Conservation (phyloP, 2,888 invertebrate species). For the Scaeva pyrastri region DNA sequence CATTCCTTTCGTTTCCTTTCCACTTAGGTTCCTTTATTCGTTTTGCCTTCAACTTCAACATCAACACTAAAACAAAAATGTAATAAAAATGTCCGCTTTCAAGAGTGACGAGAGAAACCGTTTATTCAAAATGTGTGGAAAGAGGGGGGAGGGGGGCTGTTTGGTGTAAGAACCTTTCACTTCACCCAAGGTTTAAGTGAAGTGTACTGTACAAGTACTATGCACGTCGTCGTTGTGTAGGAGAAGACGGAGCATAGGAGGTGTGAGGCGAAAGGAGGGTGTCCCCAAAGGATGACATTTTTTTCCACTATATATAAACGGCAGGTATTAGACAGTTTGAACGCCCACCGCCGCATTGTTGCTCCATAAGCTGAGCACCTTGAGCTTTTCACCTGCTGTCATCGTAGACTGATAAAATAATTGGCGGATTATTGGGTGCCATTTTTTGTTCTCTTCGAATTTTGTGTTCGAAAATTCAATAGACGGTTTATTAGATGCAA, state of each 20-base stretch:
- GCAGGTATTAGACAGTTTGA: background rate
- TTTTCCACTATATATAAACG: background rate
- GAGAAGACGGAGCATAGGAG: too few species aligned
- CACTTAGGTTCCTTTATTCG: background rate
- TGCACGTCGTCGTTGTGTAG: too few species aligned
- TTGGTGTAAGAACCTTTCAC: background rate
- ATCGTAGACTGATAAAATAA: background rate
- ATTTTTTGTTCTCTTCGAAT: background rate
- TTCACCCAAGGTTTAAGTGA: background rate
- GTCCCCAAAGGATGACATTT: background rate
- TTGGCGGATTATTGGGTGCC: slow-evolving; percentile 7
- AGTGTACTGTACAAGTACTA: too few species aligned
- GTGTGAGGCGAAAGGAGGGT: too few species aligned
- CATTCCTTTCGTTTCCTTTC: background rate
- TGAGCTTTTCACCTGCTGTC: background rate
- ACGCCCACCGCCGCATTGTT: background rate
- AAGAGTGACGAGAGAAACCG: slow-evolving; percentile 4
- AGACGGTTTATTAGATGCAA: slow-evolving; percentile 7
- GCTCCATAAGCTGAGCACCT: background rate
- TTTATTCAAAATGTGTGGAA: slow-evolving; percentile 20
- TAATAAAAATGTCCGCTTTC: slow-evolving; percentile 52
- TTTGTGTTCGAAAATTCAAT: background rate
- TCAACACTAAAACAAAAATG: background rate
- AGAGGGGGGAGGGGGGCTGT: background rate
- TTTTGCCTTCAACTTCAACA: background rate